Base-by-base conservation (phyloP, 1,140 invertebrate species). In the Diorhabda carinulata region DNA sequence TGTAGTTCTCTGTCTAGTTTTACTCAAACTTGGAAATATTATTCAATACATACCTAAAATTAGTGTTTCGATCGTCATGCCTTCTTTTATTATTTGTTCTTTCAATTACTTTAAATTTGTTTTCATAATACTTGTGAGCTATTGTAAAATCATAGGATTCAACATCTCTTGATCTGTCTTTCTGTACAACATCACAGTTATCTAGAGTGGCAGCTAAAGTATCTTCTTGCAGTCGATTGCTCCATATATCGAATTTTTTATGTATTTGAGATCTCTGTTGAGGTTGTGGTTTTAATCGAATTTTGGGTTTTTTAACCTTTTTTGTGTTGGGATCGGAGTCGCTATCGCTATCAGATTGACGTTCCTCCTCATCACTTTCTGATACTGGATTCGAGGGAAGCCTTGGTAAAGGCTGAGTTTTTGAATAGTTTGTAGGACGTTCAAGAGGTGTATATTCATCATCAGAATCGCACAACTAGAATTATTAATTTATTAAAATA, bases 211-310 rank as follows among this genome's bases (percentile, higher is more conserved):
- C 86, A 3, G 85, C 84, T 9, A 88, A 76, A 0, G 86, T 83
- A 69, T 89, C 87, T 73, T 89, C 87, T 76, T 88, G 86, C 3
- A 87, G 76, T 47, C 86, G 84, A 2, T 81, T 83, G 66, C 85
- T 84, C 87, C 87, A 89, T 67, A 88, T 84, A 74, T 88, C 87
- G 72, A 87, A 88, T 74, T 87, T 88, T 42, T 87, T 83, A 2
- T 63, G 43, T 64, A 52, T 71, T 72, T 68, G 9, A 76, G 65
- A 25, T 71, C 75, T 3, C 72, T 63, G 8, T 72, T 62, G 66
- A 66, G 69, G 61, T 80, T 80, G 74, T 80, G 67, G 73, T 77
- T 82, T 84, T 25, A 81, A 64, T 81, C 82, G 77, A 73, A 76
- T 82, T 83, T 44, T 83, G 82, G 4, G 69, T 70, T 69, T 77